phyloP scores from a whole-genome alignment of 2,113 vertebrate genomes.

The Rhabdornis inornatus region DNA sequence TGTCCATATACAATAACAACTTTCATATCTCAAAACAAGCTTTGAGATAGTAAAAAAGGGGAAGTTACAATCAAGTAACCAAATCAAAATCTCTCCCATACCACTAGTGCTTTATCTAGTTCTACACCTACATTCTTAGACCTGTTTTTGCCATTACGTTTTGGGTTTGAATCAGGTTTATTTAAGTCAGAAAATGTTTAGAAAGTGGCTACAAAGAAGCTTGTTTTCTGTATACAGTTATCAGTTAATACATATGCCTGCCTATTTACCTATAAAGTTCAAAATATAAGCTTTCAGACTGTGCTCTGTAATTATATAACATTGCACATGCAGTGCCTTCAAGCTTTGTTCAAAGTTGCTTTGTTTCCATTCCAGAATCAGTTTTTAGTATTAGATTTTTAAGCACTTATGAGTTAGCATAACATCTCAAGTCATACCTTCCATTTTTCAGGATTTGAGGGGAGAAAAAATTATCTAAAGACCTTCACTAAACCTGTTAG shows the following conservation, averaged over 20 bases:
- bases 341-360: neutral
- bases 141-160: neutral
- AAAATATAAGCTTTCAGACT: neutral
- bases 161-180: neutral
- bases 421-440: neutral
- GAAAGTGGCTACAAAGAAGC: neutral
- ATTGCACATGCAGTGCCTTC: neutral
- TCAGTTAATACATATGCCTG: neutral
- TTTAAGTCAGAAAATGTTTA: neutral
- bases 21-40: neutral
- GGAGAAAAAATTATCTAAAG: neutral
- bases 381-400: neutral
- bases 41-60: neutral
- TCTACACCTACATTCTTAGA: neutral
- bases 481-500: neutral
- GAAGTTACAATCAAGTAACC: neutral
- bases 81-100: neutral
- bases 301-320: neutral
- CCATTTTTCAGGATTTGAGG: neutral
- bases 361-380: neutral
- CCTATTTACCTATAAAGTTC: neutral
- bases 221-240: neutral
- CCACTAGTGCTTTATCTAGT: neutral
- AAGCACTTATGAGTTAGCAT: neutral
- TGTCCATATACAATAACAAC: neutral